Conservation (phyloP, 2,888 invertebrate genomes). For the Anodontia alba region DNA sequence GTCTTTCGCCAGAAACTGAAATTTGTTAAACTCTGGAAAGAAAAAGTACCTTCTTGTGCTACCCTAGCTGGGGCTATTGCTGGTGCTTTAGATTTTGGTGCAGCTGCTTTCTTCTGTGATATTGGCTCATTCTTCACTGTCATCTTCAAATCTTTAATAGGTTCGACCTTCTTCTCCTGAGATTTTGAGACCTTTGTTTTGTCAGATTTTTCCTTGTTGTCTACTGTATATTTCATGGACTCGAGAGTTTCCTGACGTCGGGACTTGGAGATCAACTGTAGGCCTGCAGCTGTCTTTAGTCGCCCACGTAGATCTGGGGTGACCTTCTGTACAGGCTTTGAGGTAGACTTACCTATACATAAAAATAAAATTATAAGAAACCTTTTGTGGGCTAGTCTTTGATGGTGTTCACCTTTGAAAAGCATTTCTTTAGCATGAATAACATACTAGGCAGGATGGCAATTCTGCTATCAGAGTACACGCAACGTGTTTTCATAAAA, state of each 20-base stretch:
- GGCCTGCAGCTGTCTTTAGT: conserved; percentile 57
- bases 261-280: conserved; percentile 54
- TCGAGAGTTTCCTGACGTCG: conserved; percentile 53
- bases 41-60: conserved; percentile 36
- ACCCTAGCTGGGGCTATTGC: conserved; percentile 37
- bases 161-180: conserved; percentile 1
- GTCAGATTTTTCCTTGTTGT: conserved; percentile 27
- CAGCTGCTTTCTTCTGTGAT: conserved; percentile 26
- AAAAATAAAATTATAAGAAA: no score
- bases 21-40: no score
- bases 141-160: conserved; percentile 46
- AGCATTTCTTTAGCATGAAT: no score
- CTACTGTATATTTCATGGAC: conserved; percentile 61
- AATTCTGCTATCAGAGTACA: no score
- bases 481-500: no score
- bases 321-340: conserved; percentile 26
- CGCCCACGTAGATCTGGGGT: conserved; percentile 55
- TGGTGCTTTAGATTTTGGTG: conserved; percentile 39
- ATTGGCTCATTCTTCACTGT: conserved; percentile 49
- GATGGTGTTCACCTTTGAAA: no score
- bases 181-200: conserved; percentile 6
- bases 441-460: no score
- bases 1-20: no score
- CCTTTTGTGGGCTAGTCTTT: no score
- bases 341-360: conserved; percentile 14